Percentiles rank a stretch among this genome's conserved stretches.
Evolutionary conservation across 2,797 vertebrate genomes (phyloP).

Genomic region (Strix occidentalis): DNA sequence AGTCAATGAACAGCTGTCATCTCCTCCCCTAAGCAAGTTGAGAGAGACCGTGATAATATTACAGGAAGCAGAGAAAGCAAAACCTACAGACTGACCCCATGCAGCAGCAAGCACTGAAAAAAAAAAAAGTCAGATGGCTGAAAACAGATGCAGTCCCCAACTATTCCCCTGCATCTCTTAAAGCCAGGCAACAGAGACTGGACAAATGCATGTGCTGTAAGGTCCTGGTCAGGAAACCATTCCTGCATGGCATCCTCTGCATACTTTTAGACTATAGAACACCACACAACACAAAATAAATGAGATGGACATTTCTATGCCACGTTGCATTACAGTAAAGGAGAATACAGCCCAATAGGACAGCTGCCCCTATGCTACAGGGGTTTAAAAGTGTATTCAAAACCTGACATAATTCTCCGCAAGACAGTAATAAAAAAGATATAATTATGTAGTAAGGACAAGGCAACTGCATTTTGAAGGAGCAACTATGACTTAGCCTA

Average conservation of each 20-base stretch:
- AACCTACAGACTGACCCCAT: not conserved
- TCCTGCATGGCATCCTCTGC: not conserved
- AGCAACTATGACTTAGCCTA: not conserved
- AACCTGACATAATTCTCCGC: not conserved
- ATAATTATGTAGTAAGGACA: not conserved
- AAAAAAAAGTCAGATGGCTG: not conserved
- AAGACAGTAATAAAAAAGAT: not conserved
- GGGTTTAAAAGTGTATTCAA: not conserved
- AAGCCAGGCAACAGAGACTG: not conserved
- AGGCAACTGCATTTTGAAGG: not conserved
- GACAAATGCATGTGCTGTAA: not conserved
- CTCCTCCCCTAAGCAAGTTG: not conserved
- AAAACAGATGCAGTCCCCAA: not conserved
- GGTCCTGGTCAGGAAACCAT: not conserved
- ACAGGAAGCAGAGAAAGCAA: not conserved
- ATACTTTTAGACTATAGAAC: not conserved
- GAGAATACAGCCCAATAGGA: not conserved
- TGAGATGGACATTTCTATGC: not conserved
- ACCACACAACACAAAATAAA: not conserved
- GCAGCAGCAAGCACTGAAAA: not conserved
- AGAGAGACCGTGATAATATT: not conserved
- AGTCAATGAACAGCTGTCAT: not conserved
- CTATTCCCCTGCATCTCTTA: not conserved
- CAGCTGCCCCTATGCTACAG: not conserved
- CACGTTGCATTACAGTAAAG: not conserved